phyloP scores from a whole-genome alignment of 2,888 invertebrate genomes.

The Hemithea aestivaria region DNA sequence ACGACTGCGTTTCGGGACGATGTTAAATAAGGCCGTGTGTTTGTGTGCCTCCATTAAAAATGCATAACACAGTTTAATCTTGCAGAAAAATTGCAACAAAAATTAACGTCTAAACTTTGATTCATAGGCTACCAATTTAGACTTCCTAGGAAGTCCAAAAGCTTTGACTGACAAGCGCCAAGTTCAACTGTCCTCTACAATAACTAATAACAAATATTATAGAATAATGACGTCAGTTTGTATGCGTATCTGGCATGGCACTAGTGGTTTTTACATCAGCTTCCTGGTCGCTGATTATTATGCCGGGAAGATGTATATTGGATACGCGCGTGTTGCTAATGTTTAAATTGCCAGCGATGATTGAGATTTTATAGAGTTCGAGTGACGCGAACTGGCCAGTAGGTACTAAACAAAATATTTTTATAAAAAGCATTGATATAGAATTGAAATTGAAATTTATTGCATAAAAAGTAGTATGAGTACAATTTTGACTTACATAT shows the following conservation, averaged over 20 bases:
- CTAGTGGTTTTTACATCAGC: conserved; percentile 10
- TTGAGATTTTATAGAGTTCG: conserved; percentile 17
- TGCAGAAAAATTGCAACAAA: too few species aligned
- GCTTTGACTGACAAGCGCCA: conserved; percentile 4
- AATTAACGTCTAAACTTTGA: too few species aligned
- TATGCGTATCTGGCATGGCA: conserved; percentile 1
- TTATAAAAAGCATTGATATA: too few species aligned
- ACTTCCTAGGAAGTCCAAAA: conserved; percentile 14
- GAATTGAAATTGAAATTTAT: too few species aligned
- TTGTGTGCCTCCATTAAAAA: too few species aligned
- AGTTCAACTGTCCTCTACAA: conserved; percentile 3
- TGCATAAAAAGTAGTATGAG: too few species aligned
- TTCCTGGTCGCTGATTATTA: conserved; percentile 9
- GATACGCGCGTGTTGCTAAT: conserved; percentile 8
- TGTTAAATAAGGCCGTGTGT: too few species aligned
- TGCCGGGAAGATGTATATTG: conserved; percentile 7
- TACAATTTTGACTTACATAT: too few species aligned
- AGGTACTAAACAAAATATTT: too few species aligned
- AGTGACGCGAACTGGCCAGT: neutral
- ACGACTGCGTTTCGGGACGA: too few species aligned
- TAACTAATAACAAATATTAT: conserved; percentile 5
- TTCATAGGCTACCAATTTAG: neutral
- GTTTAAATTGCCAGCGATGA: conserved; percentile 15
- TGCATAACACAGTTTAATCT: too few species aligned
- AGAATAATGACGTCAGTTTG: conserved; percentile 4